phyloP scores from a whole-genome alignment of 2,797 vertebrate genomes.

The Notolepis coatsorum region DNA sequence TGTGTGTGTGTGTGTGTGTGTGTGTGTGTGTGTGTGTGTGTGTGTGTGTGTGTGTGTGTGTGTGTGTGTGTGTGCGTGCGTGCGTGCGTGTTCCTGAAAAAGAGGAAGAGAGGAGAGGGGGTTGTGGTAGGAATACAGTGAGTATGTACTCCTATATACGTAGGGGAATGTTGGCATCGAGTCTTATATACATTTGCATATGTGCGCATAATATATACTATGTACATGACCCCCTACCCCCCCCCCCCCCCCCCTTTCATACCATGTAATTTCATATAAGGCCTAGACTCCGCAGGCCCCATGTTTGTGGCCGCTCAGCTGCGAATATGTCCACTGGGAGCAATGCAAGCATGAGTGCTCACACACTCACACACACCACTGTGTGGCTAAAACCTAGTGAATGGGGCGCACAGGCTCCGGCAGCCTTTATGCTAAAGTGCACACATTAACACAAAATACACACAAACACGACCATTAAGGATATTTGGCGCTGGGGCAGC shows the following conservation, averaged over 20 bases:
- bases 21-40: background rate
- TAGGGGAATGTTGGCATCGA: background rate
- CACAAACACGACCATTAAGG: background rate
- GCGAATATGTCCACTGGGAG: conserved; percentile 46
- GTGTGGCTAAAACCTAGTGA: conserved; percentile 16
- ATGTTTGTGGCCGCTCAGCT: conserved; percentile 52
- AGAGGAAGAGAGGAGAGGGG: background rate
- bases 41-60: conserved; percentile 5
- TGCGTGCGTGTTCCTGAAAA: conserved; percentile 6
- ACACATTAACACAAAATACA: background rate
- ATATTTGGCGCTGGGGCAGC: conserved; percentile 26
- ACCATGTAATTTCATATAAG: no score
- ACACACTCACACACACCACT: conserved; percentile 30
- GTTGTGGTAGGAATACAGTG: no score
- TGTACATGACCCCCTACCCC: conserved; percentile 15
- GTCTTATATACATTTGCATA: no score
- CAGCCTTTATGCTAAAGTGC: background rate
- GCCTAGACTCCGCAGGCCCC: conserved; percentile 26
- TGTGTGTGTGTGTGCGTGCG: background rate
- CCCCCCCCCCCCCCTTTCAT: conserved; percentile 19
- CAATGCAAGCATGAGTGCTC: conserved; percentile 40
- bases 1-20: background rate
- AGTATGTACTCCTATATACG: background rate
- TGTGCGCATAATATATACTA: no score
- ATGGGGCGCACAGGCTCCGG: conserved; percentile 12